phyloP scores from a whole-genome alignment of 1,140 invertebrate species.

The Zelostemma sp. region DNA sequence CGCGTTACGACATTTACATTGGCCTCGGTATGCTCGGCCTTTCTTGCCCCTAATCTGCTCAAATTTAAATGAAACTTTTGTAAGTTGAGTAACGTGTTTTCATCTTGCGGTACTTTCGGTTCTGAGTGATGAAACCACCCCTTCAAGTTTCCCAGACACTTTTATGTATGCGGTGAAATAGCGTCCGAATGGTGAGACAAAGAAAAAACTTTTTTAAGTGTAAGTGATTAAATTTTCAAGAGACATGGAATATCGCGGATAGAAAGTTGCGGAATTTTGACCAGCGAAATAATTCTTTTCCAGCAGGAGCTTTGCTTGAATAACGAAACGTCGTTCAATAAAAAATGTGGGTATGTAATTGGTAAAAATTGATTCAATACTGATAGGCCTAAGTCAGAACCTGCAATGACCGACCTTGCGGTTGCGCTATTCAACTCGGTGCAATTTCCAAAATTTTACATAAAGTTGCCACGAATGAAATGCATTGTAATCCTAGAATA shows the following conservation, averaged over 20 bases:
- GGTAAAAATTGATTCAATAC: no score
- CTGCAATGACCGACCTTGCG: no score
- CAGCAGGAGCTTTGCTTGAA: no score
- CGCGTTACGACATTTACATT: conserved; percentile 29
- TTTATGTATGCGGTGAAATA: conserved; percentile 50
- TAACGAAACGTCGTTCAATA: no score
- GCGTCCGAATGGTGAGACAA: conserved; percentile 16
- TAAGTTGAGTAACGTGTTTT: conserved; percentile 43
- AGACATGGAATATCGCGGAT: not conserved
- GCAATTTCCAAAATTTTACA: no score
- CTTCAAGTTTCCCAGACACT: conserved; percentile 40
- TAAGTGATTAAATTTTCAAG: conserved; percentile 31
- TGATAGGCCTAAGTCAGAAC: no score
- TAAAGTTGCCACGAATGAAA: no score
- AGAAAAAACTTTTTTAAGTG: conserved; percentile 26
- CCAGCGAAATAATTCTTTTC: not conserved
- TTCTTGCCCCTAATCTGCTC: conserved; percentile 26
- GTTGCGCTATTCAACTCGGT: no score
- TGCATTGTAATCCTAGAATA: no score
- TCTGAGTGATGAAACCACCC: conserved; percentile 42
- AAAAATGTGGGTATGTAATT: no score
- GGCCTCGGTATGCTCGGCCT: conserved; percentile 5
- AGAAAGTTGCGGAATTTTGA: not conserved
- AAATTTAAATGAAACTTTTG: conserved; percentile 44
- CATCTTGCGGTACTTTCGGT: conserved; percentile 39